phyloP scores from a whole-genome alignment of 2,113 vertebrate species.

The Cynocephalus volans region DNA sequence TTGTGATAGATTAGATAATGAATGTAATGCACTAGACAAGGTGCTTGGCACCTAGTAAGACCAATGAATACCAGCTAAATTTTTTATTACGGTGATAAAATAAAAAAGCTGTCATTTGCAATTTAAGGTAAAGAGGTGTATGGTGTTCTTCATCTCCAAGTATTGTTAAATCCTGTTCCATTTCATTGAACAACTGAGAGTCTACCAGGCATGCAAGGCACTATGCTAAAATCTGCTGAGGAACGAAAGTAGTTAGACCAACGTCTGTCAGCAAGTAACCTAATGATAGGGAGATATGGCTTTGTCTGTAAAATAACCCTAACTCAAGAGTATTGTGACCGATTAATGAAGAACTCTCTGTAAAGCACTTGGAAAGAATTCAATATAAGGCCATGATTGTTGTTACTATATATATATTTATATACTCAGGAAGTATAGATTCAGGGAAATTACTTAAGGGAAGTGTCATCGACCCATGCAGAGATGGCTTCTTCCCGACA shows the following conservation, averaged over 20 bases:
- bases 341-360: neutral
- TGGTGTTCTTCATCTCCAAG: neutral
- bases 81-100: neutral
- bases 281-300: neutral
- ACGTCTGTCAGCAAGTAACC: neutral
- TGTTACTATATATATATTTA: neutral
- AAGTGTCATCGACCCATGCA: neutral
- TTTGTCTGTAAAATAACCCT: neutral
- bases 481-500: neutral
- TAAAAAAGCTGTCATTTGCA: conserved; percentile 1
- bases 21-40: neutral
- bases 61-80: neutral
- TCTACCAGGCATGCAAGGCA: neutral
- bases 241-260: neutral
- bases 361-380: neutral
- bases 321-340: neutral
- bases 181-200: neutral
- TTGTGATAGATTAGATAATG: neutral
- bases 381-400: neutral
- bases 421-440: neutral
- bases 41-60: neutral
- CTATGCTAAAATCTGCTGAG: neutral
- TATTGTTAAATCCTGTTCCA: neutral
- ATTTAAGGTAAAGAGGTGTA: neutral
- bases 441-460: conserved; percentile 36